Evolutionary conservation across 2,888 invertebrate genomes (phyloP).

Genomic region (Heterodera filipjevi): DNA sequence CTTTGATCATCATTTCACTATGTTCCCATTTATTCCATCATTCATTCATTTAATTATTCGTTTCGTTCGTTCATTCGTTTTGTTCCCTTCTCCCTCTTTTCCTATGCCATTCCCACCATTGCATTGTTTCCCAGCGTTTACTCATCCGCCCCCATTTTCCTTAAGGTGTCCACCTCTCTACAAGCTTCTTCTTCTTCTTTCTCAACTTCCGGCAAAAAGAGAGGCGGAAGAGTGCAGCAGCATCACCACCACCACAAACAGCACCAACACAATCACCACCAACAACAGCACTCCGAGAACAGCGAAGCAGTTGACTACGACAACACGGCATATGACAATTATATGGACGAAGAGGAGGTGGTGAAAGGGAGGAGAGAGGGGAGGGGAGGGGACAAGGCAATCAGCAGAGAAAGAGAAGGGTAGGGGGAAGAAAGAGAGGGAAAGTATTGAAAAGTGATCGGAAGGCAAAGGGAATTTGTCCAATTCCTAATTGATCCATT

Average conservation of each 20-base stretch:
- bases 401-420: neutral
- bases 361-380: neutral
- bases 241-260: constrained; percentile 11
- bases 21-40: neutral
- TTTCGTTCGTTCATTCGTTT: neutral
- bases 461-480: no score
- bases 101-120: neutral
- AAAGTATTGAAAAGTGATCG: no score
- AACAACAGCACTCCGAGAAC: constrained; percentile 18
- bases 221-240: neutral
- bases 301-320: constrained; percentile 23
- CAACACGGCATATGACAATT: constrained; percentile 19
- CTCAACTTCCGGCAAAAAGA: constrained; percentile 11
- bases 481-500: no score
- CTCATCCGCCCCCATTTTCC: neutral
- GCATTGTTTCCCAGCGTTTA: neutral
- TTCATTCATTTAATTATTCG: neutral
- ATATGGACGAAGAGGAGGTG: constrained; percentile 23
- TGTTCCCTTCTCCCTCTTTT: neutral
- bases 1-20: neutral
- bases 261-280: constrained; percentile 12
- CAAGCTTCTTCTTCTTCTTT: neutral
- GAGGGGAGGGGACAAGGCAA: neutral
- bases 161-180: neutral
- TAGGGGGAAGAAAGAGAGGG: no score